Conservation (phyloP, 2,797 vertebrate species). For the Taeniopygia guttata region DNA sequence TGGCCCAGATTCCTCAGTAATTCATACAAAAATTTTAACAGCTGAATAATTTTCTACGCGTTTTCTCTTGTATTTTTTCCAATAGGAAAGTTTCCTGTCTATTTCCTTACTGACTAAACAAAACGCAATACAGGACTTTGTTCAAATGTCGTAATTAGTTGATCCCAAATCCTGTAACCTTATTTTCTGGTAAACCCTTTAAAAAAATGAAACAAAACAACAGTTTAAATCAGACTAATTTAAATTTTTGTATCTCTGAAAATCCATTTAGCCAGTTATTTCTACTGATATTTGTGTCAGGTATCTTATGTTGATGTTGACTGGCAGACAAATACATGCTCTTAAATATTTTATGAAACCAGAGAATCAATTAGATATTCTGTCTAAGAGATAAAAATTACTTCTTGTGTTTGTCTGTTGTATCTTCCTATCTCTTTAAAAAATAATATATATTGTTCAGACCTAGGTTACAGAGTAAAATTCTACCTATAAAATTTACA, state of each 20-base stretch:
- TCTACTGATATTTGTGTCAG: neutral
- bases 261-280: neutral
- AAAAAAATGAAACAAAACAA: neutral
- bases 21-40: neutral
- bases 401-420: neutral
- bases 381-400: neutral
- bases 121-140: neutral
- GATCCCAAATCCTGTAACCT: neutral
- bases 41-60: neutral
- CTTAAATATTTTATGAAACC: neutral
- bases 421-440: neutral
- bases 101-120: neutral
- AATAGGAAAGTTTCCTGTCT: neutral
- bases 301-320: neutral
- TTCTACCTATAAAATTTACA: neutral
- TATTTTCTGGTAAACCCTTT: neutral
- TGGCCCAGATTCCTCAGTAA: neutral
- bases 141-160: neutral
- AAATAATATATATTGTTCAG: neutral
- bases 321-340: neutral
- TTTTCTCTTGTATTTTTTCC: neutral
- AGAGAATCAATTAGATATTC: neutral
- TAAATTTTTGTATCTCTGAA: neutral
- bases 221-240: neutral
- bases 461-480: neutral